These are phyloP conservation scores for Lepidurus apus DNA, from an alignment of 1,140 invertebrate species.

Conservation along the genomic window DNA sequence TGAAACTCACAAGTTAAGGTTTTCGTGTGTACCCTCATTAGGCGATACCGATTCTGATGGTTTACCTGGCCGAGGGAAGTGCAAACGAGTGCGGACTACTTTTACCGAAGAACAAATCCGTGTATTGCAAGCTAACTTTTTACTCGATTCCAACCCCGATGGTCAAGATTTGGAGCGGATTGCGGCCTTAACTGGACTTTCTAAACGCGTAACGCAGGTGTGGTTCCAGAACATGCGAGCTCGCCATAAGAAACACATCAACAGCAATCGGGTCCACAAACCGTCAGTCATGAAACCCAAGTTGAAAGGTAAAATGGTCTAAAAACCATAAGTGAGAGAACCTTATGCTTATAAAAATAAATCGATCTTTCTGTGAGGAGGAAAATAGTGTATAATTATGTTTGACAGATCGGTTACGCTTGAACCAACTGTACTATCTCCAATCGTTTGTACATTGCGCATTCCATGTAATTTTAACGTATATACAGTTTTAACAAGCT, in stretches of 20 bases:
- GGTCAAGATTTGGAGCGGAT: constrained; percentile 96
- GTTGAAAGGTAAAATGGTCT: neutral
- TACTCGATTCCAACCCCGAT: constrained; percentile 96
- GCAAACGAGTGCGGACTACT: constrained; percentile 93
- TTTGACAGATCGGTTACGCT: neutral
- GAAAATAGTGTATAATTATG: neutral
- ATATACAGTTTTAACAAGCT: constrained; percentile 7
- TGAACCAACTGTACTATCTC: neutral
- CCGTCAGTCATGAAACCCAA: neutral
- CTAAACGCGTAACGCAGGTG: constrained; percentile 90
- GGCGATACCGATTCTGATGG: neutral
- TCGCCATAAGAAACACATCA: constrained; percentile 86
- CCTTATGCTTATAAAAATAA: neutral
- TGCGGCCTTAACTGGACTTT: constrained; percentile 90
- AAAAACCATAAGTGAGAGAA: too few species aligned
- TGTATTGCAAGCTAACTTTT: constrained; percentile 95
- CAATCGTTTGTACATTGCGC: neutral
- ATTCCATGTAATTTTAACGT: constrained; percentile 9
- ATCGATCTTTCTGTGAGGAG: neutral
- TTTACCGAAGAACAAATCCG: constrained; percentile 97
- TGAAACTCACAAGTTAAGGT: neutral
- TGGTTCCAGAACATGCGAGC: constrained; percentile 99
- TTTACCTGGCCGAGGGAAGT: constrained; percentile 52
- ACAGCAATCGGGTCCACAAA: neutral
- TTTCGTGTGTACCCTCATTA: neutral